Conservation (phyloP, 2,888 invertebrate genomes). For the Parelbella ahira region DNA sequence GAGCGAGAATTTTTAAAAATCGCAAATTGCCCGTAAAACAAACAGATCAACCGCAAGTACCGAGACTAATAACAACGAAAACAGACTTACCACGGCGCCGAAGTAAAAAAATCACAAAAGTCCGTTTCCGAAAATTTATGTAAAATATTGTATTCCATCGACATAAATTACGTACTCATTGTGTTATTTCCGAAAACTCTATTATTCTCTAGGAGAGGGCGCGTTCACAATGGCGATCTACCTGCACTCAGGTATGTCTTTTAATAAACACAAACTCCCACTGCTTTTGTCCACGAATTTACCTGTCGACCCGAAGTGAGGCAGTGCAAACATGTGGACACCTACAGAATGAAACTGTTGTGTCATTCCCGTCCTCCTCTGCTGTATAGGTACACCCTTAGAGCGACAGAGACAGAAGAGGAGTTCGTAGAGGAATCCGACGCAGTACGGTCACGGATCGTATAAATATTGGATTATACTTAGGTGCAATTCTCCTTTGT, state of each 20-base stretch:
- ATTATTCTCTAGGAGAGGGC: constrained; percentile 63
- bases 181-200: constrained; percentile 76
- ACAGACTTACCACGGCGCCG: constrained; percentile 44
- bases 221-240: constrained; percentile 61
- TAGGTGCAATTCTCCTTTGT: constrained; percentile 73
- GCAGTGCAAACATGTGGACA: constrained; percentile 66
- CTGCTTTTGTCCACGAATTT: constrained; percentile 68
- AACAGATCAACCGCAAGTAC: constrained; percentile 63
- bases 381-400: constrained; percentile 19
- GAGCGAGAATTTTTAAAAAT: no score
- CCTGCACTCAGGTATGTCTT: constrained; percentile 71
- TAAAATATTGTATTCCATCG: constrained; percentile 62
- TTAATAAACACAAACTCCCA: constrained; percentile 67
- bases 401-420: constrained; percentile 34
- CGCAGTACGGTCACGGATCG: constrained; percentile 63
- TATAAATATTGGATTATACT: constrained; percentile 80
- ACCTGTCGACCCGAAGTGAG: constrained; percentile 63
- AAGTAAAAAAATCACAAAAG: constrained; percentile 46
- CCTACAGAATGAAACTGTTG: constrained; percentile 42
- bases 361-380: constrained; percentile 34
- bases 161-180: constrained; percentile 77
- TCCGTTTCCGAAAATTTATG: constrained; percentile 66
- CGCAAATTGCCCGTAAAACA: constrained; percentile 75
- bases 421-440: constrained; percentile 35
- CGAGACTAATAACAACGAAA: constrained; percentile 64